Evolutionary conservation across 2,888 invertebrate species (phyloP).

Genomic region (Thumatha senex): DNA sequence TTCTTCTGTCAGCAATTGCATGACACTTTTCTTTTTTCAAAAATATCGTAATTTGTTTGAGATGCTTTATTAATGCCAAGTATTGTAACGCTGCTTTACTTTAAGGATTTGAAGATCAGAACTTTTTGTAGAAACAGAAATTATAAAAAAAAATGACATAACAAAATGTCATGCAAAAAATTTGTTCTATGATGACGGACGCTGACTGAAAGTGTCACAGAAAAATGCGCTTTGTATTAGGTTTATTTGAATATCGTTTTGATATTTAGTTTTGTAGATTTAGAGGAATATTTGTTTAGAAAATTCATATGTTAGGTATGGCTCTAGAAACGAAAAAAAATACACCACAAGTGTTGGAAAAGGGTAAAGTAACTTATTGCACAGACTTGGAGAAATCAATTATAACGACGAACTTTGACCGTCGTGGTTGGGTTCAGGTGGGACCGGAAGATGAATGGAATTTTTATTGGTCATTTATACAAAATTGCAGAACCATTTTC

Average conservation of each 20-base stretch:
- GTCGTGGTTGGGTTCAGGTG: conserved; percentile 94
- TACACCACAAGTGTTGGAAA: conserved; percentile 43
- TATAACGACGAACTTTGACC: conserved; percentile 95
- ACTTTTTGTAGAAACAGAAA: too few species aligned
- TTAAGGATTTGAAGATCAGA: too few species aligned
- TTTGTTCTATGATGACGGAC: background rate
- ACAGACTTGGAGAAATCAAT: conserved; percentile 98
- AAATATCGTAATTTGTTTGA: too few species aligned
- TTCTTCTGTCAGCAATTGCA: too few species aligned
- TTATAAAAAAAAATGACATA: background rate
- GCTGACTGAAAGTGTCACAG: background rate
- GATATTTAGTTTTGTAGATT: conserved; percentile 21
- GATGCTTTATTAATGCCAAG: too few species aligned
- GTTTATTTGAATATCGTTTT: background rate
- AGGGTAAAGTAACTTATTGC: conserved; percentile 75
- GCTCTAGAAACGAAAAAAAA: conserved; percentile 45
- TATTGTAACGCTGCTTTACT: too few species aligned
- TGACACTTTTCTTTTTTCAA: too few species aligned
- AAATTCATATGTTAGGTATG: conserved; percentile 35
- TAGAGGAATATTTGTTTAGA: conserved; percentile 21
- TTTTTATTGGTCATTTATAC: conserved; percentile 97
- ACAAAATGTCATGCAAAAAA: background rate
- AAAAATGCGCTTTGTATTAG: background rate
- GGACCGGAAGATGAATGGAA: conserved; percentile 97
- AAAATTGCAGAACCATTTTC: conserved; percentile 95